Conservation (phyloP, 2,113 vertebrate genomes). For the Hassar affinis region DNA sequence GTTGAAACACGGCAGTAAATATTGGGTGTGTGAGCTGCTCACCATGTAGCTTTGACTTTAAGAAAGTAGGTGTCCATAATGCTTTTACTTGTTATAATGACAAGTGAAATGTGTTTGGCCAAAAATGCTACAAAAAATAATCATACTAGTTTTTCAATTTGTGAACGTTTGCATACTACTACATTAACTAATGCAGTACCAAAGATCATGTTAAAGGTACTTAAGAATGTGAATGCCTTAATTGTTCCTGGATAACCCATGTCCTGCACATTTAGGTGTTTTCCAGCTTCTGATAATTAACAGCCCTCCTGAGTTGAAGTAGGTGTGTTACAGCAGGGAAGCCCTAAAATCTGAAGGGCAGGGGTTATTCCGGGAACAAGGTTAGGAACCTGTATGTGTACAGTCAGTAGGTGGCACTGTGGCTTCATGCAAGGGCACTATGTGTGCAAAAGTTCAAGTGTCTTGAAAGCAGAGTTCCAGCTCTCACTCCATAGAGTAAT, state of each 20-base stretch:
- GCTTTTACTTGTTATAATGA: background rate
- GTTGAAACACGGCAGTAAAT: constrained; percentile 15
- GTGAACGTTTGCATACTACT: background rate
- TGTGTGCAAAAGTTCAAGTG: background rate
- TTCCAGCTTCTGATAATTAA: background rate
- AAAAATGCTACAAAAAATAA: background rate
- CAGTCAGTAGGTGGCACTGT: constrained; percentile 70
- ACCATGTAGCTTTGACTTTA: background rate
- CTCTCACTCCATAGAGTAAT: constrained; percentile 59
- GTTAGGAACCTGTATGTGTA: background rate
- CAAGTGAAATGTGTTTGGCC: background rate
- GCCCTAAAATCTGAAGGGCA: background rate
- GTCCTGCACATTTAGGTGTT: background rate
- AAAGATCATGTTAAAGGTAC: background rate
- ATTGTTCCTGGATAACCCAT: background rate
- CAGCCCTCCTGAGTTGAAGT: background rate
- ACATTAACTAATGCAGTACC: background rate
- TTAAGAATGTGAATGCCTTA: background rate
- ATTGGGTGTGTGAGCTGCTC: background rate
- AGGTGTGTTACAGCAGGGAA: background rate
- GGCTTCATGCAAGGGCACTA: constrained; percentile 37
- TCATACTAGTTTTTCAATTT: background rate
- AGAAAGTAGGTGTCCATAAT: background rate
- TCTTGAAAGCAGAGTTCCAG: constrained; percentile 19
- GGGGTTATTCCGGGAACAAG: background rate